A percentile compares a stretch with the other conserved stretches of the same genome.
Evolutionary conservation across 2,113 vertebrate genomes (phyloP).

Genomic region (Strigops habroptila): DNA sequence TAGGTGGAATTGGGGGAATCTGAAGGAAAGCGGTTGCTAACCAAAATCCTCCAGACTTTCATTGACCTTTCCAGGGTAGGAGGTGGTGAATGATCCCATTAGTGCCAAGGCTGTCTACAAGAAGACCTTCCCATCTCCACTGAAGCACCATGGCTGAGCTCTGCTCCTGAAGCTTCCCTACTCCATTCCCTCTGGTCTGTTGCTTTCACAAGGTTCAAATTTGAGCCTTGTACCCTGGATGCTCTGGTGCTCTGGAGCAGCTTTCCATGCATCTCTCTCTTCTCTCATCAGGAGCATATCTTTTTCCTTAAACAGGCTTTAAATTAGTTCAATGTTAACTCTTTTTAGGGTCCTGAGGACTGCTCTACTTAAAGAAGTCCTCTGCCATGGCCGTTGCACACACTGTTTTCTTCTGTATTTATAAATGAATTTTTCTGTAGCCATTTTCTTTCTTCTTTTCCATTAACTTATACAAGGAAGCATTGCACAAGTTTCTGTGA

Average conservation of each 20-base stretch:
- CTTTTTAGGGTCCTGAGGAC: not conserved
- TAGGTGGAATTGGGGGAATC: not conserved
- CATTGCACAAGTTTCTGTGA: not conserved
- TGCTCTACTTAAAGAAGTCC: not conserved
- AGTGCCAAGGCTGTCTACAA: not conserved
- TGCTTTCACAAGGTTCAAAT: not conserved
- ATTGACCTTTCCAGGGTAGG: not conserved
- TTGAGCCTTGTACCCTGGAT: not conserved
- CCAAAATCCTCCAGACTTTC: not conserved
- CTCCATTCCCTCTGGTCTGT: not conserved
- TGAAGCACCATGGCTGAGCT: not conserved
- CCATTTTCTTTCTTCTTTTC: not conserved
- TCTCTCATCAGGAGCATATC: slow-evolving; percentile 3
- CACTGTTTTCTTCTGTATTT: not conserved
- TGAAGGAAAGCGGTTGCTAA: not conserved
- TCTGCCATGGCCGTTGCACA: not conserved
- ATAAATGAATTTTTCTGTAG: not conserved
- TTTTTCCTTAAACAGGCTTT: not conserved
- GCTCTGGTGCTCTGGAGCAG: not conserved
- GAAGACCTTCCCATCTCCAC: not conserved
- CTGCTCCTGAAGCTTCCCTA: not conserved
- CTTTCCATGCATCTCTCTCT: not conserved
- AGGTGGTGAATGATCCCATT: not conserved
- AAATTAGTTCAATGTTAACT: not conserved
- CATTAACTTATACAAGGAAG: not conserved